Conservation (phyloP, 2,113 vertebrate genomes). For the Chinchilla lanigera region DNA sequence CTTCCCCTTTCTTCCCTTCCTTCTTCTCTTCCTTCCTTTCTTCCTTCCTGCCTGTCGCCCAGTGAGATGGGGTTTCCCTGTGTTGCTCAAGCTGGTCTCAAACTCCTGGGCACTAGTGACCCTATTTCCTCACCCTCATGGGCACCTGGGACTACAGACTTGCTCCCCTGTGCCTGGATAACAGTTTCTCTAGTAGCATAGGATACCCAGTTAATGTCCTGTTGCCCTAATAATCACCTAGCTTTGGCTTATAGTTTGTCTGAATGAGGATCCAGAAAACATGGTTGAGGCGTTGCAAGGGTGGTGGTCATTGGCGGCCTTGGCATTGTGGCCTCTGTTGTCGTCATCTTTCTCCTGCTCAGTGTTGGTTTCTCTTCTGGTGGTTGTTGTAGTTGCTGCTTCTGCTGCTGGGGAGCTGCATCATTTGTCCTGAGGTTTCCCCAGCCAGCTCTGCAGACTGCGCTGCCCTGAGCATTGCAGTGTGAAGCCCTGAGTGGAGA, state of each 20-base stretch:
- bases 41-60: not conserved
- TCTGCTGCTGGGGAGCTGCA: not conserved
- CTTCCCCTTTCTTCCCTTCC: not conserved
- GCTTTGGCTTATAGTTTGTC: not conserved
- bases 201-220: not conserved
- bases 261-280: not conserved
- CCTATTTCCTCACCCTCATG: not conserved
- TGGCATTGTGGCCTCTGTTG: not conserved
- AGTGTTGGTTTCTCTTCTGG: not conserved
- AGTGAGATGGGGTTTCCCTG: not conserved
- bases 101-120: not conserved
- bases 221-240: not conserved
- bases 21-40: not conserved
- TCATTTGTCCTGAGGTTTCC: not conserved
- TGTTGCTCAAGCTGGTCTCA: not conserved
- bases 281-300: accelerated
- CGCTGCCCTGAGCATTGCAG: accelerated
- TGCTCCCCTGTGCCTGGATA: not conserved
- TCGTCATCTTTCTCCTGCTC: not conserved
- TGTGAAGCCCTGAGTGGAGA: not conserved
- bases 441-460: not conserved
- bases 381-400: not conserved
- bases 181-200: not conserved
- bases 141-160: not conserved
- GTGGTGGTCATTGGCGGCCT: not conserved